A percentile compares a stretch with the other conserved stretches of the same genome.
Conservation (phyloP, 2,113 vertebrate species). For the Strix uralensis region DNA sequence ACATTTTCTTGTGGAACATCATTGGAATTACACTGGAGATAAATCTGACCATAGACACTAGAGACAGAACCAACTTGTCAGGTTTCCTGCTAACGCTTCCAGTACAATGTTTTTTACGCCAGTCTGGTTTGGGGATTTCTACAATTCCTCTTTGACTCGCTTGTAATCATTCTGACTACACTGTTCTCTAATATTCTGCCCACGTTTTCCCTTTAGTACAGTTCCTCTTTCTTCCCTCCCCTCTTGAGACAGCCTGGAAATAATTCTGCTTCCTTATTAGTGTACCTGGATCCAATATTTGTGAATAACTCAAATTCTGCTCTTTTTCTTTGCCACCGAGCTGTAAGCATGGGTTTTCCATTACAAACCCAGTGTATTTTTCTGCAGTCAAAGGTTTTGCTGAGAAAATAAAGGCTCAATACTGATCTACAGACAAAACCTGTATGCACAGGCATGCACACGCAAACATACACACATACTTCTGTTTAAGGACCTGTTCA, state of each 20-base stretch:
- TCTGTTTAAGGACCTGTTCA: not conserved
- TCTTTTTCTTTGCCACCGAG: not conserved
- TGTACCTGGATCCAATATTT: conserved; percentile 43
- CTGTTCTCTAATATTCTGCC: conserved; percentile 25
- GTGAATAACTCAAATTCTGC: not conserved
- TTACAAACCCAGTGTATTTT: not conserved
- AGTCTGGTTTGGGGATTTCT: conserved; percentile 7
- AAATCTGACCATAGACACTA: not conserved
- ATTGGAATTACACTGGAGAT: not conserved
- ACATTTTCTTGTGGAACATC: not conserved
- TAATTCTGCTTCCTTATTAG: conserved; percentile 9
- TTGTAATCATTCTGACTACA: not conserved
- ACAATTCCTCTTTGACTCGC: not conserved
- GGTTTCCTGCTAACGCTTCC: not conserved
- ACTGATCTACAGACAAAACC: not conserved
- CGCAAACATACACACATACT: not conserved
- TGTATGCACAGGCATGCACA: not conserved
- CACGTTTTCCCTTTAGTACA: conserved; percentile 15
- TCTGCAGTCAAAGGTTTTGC: not conserved
- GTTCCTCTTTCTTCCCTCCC: conserved; percentile 13
- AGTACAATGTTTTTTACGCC: not conserved
- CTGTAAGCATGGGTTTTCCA: not conserved
- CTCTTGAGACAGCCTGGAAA: not conserved
- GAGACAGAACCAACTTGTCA: not conserved
- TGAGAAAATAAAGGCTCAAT: not conserved